Percentiles rank a stretch among this genome's conserved stretches.
Evolutionary conservation across 2,888 invertebrate genomes (phyloP).

Genomic region (Conchocele bisecta): DNA sequence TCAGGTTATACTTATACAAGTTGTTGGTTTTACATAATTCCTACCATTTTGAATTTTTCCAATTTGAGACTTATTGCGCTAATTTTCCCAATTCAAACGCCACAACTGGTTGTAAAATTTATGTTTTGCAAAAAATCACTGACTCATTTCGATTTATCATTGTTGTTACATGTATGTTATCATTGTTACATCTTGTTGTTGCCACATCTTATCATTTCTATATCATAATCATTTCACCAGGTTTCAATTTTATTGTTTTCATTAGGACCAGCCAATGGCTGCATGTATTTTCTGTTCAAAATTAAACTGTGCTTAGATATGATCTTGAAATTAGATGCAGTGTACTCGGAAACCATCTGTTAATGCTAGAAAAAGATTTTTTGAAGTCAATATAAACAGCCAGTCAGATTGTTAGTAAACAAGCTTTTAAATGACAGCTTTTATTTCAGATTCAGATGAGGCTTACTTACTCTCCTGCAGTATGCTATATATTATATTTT

Average conservation of each 20-base stretch:
- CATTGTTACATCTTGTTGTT: no score
- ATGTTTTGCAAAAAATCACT: not conserved
- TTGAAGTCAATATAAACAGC: no score
- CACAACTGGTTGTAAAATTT: not conserved
- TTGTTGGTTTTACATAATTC: conserved; percentile 2
- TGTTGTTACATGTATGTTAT: no score
- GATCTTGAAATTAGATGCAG: conserved; percentile 4
- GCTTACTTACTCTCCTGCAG: conserved; percentile 7
- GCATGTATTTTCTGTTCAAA: not conserved
- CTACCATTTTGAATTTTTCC: not conserved
- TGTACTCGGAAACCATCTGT: conserved; percentile 3
- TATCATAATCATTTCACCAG: not conserved
- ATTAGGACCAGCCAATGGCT: not conserved
- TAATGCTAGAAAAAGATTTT: conserved; percentile 2
- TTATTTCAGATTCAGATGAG: conserved; percentile 5
- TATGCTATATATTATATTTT: no score
- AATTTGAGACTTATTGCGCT: no score
- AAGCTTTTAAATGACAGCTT: no score
- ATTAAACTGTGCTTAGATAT: conserved; percentile 3
- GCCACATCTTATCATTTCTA: conserved; percentile 2
- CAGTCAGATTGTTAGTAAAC: no score
- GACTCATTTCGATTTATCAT: conserved; percentile 1
- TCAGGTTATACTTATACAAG: no score
- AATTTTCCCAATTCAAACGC: not conserved
- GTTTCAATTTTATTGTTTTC: no score